Percentiles rank a stretch among this genome's conserved stretches.
Conservation (phyloP, 2,888 invertebrate genomes). For the Barypeithes pellucidus region DNA sequence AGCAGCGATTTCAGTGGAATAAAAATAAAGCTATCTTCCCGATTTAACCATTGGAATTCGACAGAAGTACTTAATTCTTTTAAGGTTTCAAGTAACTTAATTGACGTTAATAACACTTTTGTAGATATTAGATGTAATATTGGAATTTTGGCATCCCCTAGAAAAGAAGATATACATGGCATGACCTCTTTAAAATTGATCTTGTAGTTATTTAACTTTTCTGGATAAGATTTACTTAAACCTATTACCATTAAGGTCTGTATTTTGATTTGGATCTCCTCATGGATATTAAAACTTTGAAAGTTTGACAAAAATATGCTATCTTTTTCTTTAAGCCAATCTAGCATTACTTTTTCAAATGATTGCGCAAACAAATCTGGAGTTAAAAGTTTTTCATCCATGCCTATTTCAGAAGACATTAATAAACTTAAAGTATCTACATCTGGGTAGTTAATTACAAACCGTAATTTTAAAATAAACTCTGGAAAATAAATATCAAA, state of each 20-base stretch:
- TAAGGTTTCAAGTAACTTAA: neutral
- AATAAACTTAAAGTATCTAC: constrained; percentile 25
- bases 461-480: constrained; percentile 33
- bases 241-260: constrained; percentile 29
- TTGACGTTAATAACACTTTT: neutral
- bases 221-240: constrained; percentile 37
- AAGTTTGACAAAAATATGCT: constrained; percentile 2
- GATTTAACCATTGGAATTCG: neutral
- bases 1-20: constrained; percentile 13
- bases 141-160: neutral
- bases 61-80: neutral
- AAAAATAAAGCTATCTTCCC: constrained; percentile 34
- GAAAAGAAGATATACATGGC: neutral
- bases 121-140: neutral
- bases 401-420: constrained; percentile 17
- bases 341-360: constrained; percentile 33
- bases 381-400: too few relatives aligned
- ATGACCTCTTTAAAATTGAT: constrained; percentile 13
- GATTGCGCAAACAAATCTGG: constrained; percentile 36
- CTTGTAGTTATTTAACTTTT: constrained; percentile 22
- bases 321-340: constrained; percentile 6
- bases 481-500: constrained; percentile 22
- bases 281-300: constrained; percentile 6
- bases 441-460: constrained; percentile 37
- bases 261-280: constrained; percentile 25